Percentiles rank a stretch among this genome's conserved stretches.
These are phyloP conservation scores for Prosopocoilus inquinatus DNA, from an alignment of 2,888 invertebrate genomes.

Conservation along the genomic window DNA sequence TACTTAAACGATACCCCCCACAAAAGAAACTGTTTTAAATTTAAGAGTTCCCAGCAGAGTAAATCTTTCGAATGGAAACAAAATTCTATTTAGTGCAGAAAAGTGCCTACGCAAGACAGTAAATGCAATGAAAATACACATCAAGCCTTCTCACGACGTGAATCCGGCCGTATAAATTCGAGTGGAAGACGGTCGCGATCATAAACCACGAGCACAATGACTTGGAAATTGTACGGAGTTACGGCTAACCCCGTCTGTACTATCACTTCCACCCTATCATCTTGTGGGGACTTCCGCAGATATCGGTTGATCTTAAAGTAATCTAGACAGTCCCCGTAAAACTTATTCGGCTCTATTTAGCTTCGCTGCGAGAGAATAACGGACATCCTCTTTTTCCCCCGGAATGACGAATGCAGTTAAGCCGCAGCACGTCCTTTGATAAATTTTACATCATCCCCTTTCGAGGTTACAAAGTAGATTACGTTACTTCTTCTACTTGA, in stretches of 20 bases:
- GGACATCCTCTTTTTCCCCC: too few species aligned
- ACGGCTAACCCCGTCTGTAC: conserved; percentile 20
- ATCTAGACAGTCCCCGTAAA: conserved; percentile 1
- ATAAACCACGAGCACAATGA: conserved; percentile 30
- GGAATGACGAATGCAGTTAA: too few species aligned
- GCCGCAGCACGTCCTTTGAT: too few species aligned
- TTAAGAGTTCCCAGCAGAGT: too few species aligned
- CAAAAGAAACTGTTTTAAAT: too few species aligned
- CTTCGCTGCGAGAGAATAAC: not conserved
- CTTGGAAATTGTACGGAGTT: conserved; percentile 31
- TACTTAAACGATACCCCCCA: too few species aligned
- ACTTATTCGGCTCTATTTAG: not conserved
- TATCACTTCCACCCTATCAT: not conserved
- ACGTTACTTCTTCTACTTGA: too few species aligned
- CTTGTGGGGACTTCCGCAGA: not conserved
- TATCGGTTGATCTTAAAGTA: not conserved
- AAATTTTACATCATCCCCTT: too few species aligned
- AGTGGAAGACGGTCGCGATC: conserved; percentile 24
- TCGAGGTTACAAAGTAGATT: too few species aligned
- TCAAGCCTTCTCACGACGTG: conserved; percentile 22
- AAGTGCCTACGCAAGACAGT: too few species aligned
- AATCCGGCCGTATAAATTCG: conserved; percentile 27
- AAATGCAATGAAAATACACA: conserved; percentile 19
- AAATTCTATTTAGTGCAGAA: too few species aligned
- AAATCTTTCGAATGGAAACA: too few species aligned